Base-by-base conservation (phyloP, 2,113 vertebrate genomes). In the Melanerpes aurifrons region DNA sequence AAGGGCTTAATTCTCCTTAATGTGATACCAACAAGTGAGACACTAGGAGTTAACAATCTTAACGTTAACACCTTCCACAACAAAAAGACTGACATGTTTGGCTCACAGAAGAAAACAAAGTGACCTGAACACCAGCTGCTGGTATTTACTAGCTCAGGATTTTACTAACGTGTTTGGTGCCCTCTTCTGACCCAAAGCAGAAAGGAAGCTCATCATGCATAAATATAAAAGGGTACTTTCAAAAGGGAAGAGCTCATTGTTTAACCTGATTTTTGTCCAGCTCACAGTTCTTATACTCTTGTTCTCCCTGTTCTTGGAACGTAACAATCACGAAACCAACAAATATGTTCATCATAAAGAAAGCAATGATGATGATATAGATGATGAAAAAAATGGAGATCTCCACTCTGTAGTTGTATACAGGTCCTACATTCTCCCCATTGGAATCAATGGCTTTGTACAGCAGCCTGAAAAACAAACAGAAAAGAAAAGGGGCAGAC, bases 341-440 rank as follows among this genome's bases (percentile, higher is more conserved):
- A 40, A 99, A 99, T 98, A 99, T 99, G 97, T 99, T 99, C 99
- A 99, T 99, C 99, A 99, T 99, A 96, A 99, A 99, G 97, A 99
- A 99, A 74, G 99, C 99, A 13, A 99, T 99, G 90, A 99, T 99
- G 97, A 99, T 99, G 98, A 99, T 99, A 97, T 99, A 99, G 97
- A 99, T 99, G 97, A 99, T 99, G 97, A 99, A 99, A 95, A 99
- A 99, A 96, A 99, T 99, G 12, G 99, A 99, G 92, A 99, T 99
- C 96, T 99, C 99, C 96, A 99, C 99, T 2, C 99, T 98, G 56
- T 99, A 98, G 98, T 99, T 99, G 98, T 99, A 99, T 64, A 99
- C 98, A 15, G 99, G 99, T 37, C 99, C 99, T 5, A 99, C 93
- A 25, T 99, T 99, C 97, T 99, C 99, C 45, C 98, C 98, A 54